These are phyloP conservation scores for Eupithecia vulgata DNA, from an alignment of 2,888 invertebrate genomes.

Conservation along the genomic window DNA sequence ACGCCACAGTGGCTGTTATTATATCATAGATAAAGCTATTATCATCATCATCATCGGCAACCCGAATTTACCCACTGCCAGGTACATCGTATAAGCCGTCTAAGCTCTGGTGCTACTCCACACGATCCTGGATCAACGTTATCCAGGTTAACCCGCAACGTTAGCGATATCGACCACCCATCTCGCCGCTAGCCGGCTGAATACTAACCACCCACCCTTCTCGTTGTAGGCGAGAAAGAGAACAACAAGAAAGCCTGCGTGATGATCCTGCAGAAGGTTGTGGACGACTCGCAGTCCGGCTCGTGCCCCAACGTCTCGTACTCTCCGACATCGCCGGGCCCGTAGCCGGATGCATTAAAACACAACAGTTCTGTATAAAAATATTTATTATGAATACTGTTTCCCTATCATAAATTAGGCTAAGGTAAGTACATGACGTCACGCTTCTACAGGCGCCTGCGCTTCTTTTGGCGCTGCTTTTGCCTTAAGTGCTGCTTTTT, in stretches of 20 bases:
- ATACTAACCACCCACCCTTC: neutral
- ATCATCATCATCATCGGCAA: too few relatives aligned
- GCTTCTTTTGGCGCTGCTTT: slow-evolving; percentile 52
- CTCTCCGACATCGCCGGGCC: slow-evolving; percentile 97
- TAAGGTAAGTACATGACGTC: slow-evolving; percentile 73
- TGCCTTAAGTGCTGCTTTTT: slow-evolving; percentile 67
- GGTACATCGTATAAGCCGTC: too few relatives aligned
- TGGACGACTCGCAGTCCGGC: slow-evolving; percentile 98
- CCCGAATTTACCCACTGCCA: too few relatives aligned
- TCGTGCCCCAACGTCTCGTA: slow-evolving; percentile 98
- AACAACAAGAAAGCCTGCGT: slow-evolving; percentile 95
- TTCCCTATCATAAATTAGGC: slow-evolving; percentile 70
- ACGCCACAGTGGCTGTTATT: too few relatives aligned
- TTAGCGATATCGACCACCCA: too few relatives aligned
- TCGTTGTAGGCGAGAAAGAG: slow-evolving; percentile 90
- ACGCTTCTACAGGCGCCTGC: slow-evolving; percentile 60
- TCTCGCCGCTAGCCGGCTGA: neutral
- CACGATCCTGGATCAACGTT: neutral
- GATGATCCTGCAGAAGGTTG: slow-evolving; percentile 98
- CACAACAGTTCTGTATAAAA: slow-evolving; percentile 47
- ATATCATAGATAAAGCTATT: too few relatives aligned
- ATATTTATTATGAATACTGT: slow-evolving; percentile 78
- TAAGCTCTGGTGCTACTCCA: too few relatives aligned
- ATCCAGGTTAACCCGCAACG: too few relatives aligned
- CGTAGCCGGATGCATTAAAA: slow-evolving; percentile 88